Percentiles rank a stretch among this genome's conserved stretches.
phyloP scores from a whole-genome alignment of 2,797 vertebrate genomes.

The Chelon auratus region DNA sequence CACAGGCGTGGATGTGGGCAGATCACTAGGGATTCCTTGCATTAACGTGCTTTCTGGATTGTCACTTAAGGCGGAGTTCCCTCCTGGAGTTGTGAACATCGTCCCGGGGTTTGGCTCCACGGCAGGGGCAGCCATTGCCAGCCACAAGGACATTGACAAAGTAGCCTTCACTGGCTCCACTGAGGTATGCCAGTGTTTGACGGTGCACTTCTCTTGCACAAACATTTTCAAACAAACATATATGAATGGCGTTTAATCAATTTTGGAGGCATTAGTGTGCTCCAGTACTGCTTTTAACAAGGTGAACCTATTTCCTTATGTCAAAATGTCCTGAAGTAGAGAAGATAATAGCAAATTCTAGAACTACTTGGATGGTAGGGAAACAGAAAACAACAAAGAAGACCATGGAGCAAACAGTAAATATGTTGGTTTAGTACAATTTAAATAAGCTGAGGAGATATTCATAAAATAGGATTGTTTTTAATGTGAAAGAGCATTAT shows the following conservation, averaged over 20 bases:
- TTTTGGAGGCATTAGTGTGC: too few relatives aligned
- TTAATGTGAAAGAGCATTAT: too few relatives aligned
- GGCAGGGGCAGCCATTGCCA: conserved; percentile 91
- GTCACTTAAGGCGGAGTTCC: conserved; percentile 80
- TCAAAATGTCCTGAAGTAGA: neutral
- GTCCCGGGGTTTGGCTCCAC: conserved; percentile 94
- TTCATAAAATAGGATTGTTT: too few relatives aligned
- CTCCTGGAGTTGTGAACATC: conserved; percentile 96
- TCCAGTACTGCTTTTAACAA: too few relatives aligned
- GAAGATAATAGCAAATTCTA: too few relatives aligned
- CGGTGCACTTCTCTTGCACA: neutral
- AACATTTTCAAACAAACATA: neutral
- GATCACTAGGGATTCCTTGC: neutral
- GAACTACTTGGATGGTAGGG: too few relatives aligned
- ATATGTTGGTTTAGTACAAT: too few relatives aligned
- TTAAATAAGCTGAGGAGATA: neutral
- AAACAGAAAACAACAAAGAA: neutral
- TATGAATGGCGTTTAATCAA: neutral
- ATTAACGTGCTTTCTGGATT: conserved; percentile 8
- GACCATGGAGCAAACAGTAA: neutral
- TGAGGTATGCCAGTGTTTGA: conserved; percentile 80
- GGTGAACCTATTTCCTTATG: neutral
- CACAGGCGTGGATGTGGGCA: neutral
- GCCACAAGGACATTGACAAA: conserved; percentile 91
- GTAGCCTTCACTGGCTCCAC: conserved; percentile 97